Evolutionary conservation across 2,888 invertebrate species (phyloP).

Genomic region (Arge pagana): DNA sequence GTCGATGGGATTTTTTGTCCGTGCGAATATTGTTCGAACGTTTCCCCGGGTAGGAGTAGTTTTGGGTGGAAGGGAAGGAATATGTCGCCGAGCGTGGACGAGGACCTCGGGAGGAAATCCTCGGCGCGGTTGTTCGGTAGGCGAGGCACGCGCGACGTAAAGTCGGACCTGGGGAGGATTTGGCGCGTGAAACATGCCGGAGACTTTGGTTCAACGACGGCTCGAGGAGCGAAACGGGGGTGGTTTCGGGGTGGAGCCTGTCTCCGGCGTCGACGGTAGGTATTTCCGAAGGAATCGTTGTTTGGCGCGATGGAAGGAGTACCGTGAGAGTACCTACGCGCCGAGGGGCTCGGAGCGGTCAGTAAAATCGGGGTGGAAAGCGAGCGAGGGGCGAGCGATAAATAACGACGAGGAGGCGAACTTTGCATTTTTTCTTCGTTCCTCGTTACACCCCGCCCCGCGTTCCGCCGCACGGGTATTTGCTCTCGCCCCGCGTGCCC

Average conservation of each 20-base stretch:
- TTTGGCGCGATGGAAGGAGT: neutral
- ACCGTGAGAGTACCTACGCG: slow-evolving; percentile 28
- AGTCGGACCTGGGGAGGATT: slow-evolving; percentile 36
- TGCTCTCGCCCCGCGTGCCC: too few species aligned
- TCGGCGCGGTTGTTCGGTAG: too few species aligned
- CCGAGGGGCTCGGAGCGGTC: slow-evolving; percentile 24
- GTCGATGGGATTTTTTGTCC: too few species aligned
- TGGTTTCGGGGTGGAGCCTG: slow-evolving; percentile 18
- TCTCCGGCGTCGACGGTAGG: slow-evolving; percentile 15
- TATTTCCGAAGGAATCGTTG: slow-evolving; percentile 13
- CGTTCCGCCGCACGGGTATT: neutral
- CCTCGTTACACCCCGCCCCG: neutral
- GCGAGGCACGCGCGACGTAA: slow-evolving; percentile 33
- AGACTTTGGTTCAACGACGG: neutral
- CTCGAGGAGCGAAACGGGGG: slow-evolving; percentile 8
- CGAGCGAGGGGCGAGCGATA: slow-evolving; percentile 31
- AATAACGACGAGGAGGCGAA: slow-evolving; percentile 39
- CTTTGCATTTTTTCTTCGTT: slow-evolving; percentile 37
- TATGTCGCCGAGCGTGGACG: too few species aligned
- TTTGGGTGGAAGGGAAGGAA: too few species aligned
- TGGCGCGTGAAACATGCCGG: slow-evolving; percentile 25
- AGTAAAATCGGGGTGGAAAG: slow-evolving; percentile 37
- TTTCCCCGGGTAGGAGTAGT: too few species aligned
- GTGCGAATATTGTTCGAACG: too few species aligned
- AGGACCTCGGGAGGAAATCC: too few species aligned